A percentile compares a stretch with the other conserved stretches of the same genome.
Evolutionary conservation across 2,797 vertebrate species (phyloP).

Genomic region (Ctenochaetus hawaiiensis): DNA sequence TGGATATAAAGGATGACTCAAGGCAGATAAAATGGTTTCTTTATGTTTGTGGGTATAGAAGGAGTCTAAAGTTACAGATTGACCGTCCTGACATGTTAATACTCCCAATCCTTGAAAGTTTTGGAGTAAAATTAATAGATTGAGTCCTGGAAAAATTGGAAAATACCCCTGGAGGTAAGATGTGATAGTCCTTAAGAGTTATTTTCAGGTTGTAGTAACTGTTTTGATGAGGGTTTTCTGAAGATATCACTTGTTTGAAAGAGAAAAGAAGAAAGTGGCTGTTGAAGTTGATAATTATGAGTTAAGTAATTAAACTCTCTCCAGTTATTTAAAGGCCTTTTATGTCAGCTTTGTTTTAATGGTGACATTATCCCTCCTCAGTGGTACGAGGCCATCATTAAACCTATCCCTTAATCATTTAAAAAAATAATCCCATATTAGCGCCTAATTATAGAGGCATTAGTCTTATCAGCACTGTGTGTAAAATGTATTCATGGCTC

Average conservation of each 20-base stretch:
- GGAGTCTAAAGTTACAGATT: not conserved
- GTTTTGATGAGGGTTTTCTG: not conserved
- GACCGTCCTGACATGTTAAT: not conserved
- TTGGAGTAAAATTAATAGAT: not conserved
- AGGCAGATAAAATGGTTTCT: not conserved
- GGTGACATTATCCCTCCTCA: not conserved
- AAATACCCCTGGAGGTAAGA: not conserved
- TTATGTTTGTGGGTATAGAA: not conserved
- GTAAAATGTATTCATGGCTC: not conserved
- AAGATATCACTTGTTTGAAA: not conserved
- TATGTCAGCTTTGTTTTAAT: not conserved
- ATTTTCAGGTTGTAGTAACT: not conserved
- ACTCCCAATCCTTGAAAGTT: not conserved
- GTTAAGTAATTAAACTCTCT: not conserved
- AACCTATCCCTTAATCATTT: constrained; percentile 1
- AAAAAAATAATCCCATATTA: constrained; percentile 13
- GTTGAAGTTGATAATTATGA: not conserved
- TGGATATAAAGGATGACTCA: not conserved
- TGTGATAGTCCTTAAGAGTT: not conserved
- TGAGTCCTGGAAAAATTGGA: not conserved
- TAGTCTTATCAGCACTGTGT: constrained; percentile 10
- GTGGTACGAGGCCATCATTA: constrained; percentile 1
- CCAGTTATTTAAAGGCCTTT: too few relatives aligned
- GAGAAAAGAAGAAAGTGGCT: not conserved
- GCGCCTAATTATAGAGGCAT: constrained; percentile 2